Base-by-base conservation (phyloP, 1,140 invertebrate species). In the Drosophila tani region DNA sequence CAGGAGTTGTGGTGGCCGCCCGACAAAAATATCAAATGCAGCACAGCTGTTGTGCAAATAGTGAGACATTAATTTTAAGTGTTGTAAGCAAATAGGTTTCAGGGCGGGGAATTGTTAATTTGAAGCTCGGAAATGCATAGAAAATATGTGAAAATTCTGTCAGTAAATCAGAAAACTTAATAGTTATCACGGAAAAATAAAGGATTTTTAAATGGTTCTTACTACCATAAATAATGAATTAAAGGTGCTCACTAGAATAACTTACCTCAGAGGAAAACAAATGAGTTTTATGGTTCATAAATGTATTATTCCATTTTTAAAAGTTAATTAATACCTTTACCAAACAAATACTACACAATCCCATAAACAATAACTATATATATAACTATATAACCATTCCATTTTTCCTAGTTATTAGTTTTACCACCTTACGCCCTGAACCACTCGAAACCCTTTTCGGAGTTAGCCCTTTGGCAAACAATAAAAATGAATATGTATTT, bases 61-160 rank as follows among this genome's bases (percentile, higher is more conserved):
- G 84, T 84, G 66, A 79, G 46, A 83, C 81, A 90, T 88, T 90
- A 81, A 88, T 90, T 90, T 90, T 75, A 85, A 88, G 85, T 85
- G 81, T 79, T 84, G 56, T 40, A 75, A 58, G 65, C 40, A 45
- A 56, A 56, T 14, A 49, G n/a, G 35, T 45, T 19, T 21, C 5
- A 11, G 57, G 7, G 32, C 1, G 3, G 12, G 41, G 17, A 68
- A 29, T 51, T n/a, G 29, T 53, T 66, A 41, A 58, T 55, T 55
- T 38, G 7, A 2, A 21, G 29, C 32, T 53, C 2, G 9, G 2
- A 17, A 38, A 55, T 21, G 38, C 12, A 5, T 38, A 8, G 3
- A 15, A 21, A 38, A 38, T 21, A 21, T 15, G 11, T 38, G 17
- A 1, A 21, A 21, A 38, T 21, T 5, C 0, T 21, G 17, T 5